These are phyloP conservation scores for Strigamia transsilvanica DNA, from an alignment of 2,888 invertebrate genomes.

Conservation along the genomic window DNA sequence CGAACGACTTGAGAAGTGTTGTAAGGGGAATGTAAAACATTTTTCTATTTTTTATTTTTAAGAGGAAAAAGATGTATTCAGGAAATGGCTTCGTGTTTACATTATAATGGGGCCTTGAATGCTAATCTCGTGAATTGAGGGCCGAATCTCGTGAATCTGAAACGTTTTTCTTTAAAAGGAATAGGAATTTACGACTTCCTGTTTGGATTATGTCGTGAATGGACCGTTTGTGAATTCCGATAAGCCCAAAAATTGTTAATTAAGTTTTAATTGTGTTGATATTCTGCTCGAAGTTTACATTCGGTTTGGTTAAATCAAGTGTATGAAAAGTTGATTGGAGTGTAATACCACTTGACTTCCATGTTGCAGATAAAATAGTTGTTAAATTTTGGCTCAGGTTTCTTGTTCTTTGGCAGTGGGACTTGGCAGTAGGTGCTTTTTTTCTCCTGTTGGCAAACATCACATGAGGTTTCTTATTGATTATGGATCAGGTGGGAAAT, in stretches of 20 bases:
- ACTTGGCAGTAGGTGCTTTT: background rate
- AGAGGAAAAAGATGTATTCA: slow-evolving; percentile 22
- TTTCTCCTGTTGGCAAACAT: slow-evolving; percentile 22
- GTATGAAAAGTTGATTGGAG: slow-evolving; percentile 1
- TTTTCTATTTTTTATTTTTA: background rate
- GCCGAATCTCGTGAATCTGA: background rate
- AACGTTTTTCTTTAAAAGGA: background rate
- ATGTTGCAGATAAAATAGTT: slow-evolving; percentile 9
- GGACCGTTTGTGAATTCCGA: background rate
- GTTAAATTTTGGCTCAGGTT: slow-evolving; percentile 18
- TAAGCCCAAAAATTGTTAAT: slow-evolving; percentile 4
- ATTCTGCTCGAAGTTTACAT: background rate
- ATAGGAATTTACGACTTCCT: slow-evolving; percentile 26
- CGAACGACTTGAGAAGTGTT: slow-evolving; percentile 15
- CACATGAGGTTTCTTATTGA: slow-evolving; percentile 21
- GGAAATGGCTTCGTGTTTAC: background rate
- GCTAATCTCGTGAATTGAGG: slow-evolving; percentile 26
- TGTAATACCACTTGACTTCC: background rate
- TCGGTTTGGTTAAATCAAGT: background rate
- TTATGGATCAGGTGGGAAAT: slow-evolving; percentile 49
- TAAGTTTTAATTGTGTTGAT: background rate
- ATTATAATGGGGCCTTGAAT: slow-evolving; percentile 10
- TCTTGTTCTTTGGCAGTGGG: background rate
- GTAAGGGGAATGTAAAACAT: slow-evolving; percentile 39
- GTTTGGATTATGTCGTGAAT: background rate